These are phyloP conservation scores for Naja naja DNA, from an alignment of 2,113 vertebrate genomes.

Conservation along the genomic window DNA sequence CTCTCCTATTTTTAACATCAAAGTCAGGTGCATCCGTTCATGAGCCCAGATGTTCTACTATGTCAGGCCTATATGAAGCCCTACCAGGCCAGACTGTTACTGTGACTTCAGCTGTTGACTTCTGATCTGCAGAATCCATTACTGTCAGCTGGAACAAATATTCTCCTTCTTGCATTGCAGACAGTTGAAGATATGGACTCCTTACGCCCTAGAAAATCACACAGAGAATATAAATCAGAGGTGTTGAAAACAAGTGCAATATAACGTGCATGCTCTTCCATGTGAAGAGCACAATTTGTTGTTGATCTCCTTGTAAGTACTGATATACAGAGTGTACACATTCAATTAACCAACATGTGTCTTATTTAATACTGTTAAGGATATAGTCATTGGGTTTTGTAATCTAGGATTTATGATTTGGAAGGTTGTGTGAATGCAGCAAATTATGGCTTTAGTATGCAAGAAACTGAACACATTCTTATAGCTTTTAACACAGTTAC, in stretches of 20 bases:
- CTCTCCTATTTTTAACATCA: background rate
- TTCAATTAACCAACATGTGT: background rate
- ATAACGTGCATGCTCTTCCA: background rate
- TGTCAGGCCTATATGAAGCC: background rate
- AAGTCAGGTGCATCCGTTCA: background rate
- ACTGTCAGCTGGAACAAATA: conserved; percentile 76
- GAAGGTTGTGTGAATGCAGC: background rate
- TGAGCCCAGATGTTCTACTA: background rate
- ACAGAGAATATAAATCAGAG: background rate
- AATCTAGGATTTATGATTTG: background rate
- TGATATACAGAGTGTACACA: background rate
- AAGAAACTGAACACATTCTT: background rate
- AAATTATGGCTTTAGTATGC: background rate
- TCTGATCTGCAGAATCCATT: conserved; percentile 73
- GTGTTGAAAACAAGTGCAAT: background rate
- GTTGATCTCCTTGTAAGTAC: background rate
- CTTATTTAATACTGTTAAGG: background rate
- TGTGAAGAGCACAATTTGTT: background rate
- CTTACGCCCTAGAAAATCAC: conserved; percentile 59
- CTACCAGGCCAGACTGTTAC: conserved; percentile 76
- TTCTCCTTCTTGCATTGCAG: conserved; percentile 75
- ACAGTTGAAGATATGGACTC: conserved; percentile 72
- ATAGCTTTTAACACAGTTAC: background rate
- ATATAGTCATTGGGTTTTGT: background rate
- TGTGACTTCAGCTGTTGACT: conserved; percentile 66